Evolutionary conservation across 2,797 vertebrate species (phyloP).

Genomic region (Acanthiza pusilla): DNA sequence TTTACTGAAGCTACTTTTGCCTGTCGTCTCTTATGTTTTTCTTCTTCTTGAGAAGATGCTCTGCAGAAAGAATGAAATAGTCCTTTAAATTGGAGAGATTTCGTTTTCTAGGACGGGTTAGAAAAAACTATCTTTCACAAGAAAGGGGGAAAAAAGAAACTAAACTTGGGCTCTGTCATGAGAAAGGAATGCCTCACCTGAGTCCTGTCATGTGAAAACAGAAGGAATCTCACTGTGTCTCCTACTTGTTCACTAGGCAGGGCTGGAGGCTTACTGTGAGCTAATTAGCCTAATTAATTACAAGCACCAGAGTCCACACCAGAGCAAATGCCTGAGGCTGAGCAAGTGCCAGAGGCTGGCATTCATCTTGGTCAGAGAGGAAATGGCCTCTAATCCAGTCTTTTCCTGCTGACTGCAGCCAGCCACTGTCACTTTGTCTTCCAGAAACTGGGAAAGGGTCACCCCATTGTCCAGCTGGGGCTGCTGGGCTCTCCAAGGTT

Average conservation of each 20-base stretch:
- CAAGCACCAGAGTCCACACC: neutral
- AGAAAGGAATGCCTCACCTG: too few species aligned
- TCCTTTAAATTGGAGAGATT: neutral
- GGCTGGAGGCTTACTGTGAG: slow-evolving; percentile 8
- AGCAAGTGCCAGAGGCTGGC: neutral
- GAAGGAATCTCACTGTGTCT: slow-evolving; percentile 7
- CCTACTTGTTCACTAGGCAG: neutral
- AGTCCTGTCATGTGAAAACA: neutral
- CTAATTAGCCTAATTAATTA: slow-evolving; percentile 38
- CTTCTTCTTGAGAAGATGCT: neutral
- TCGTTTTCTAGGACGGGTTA: neutral
- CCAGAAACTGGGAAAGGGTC: neutral
- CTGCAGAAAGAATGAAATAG: neutral
- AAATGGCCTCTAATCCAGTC: slow-evolving; percentile 3
- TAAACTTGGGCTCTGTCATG: neutral
- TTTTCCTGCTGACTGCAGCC: neutral
- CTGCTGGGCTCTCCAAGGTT: neutral
- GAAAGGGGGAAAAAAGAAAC: neutral
- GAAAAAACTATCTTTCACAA: neutral
- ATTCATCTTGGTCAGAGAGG: neutral
- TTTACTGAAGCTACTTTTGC: neutral
- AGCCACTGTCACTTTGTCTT: neutral
- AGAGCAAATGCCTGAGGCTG: neutral
- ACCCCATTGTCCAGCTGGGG: neutral
- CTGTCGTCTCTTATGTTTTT: neutral